Evolutionary conservation across 2,113 vertebrate genomes (phyloP), one percentile per base, ranked within the genome.

Genomic region (Rhinolophus sinicus): DNA sequence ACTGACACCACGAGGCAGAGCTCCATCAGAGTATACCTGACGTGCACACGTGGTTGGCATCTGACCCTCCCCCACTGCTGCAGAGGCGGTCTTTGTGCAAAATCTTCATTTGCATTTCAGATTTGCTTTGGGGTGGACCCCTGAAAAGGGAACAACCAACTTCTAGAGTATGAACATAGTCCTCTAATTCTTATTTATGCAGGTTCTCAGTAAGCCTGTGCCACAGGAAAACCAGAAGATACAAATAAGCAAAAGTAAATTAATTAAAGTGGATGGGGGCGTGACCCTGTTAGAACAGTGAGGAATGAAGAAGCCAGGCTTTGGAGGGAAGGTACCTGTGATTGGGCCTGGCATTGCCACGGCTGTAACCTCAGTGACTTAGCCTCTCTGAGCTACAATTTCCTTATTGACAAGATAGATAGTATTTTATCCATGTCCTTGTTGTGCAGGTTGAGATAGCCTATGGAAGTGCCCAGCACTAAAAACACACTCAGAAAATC

Each of bases 341-440:
- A 3, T 35, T 1, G 22, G 35, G 38, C 78, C 85, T 7, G 1
- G 33, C 0, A 0, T 10, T 9, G 15, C 1, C 7, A 6, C 19
- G 1, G 26, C 14, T 0, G 11, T 56, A 13, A 50, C 54, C 78
- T 22, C 11, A 93, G 40, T 0, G 9, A 64, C 92, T 67, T 65
- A 11, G 73, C 62, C 44, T 78, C 77, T 26, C 77, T 8, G n/a
- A 50, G 38, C 47, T 9, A 11, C 24, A 0, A 2, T 35, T 40
- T 73, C 50, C 54, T 62, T 50, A 4, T 60, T 22, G 26, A 4
- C 26, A 15, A 6, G 19, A 15, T 14, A 44, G 52, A 13, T 1
- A 15, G 6, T 4, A 28, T 10, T 35, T n/a, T 50, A 12, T 22
- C 40, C 65, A 3, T 19, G 22, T 58, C 5, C 33, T 52, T 86